A percentile compares a stretch with the other conserved stretches of the same genome.
These are phyloP conservation scores for Trissolcus japonicus DNA, from an alignment of 2,888 invertebrate genomes.

Conservation along the genomic window DNA sequence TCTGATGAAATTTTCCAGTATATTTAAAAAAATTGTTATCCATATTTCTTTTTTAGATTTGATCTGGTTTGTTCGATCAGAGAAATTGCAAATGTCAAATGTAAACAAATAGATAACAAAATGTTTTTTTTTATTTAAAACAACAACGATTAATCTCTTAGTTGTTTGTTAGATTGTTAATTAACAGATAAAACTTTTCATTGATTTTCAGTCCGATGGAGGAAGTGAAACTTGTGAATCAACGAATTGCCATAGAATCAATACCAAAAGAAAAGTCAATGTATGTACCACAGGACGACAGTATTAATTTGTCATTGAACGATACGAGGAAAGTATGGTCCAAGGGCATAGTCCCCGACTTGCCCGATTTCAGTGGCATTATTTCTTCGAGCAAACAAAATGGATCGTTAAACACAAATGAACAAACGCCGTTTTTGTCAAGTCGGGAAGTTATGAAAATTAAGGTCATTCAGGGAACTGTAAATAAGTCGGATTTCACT, in stretches of 20 bases:
- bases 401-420: slow-evolving; percentile 48
- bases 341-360: slow-evolving; percentile 60
- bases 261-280: background rate
- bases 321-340: slow-evolving; percentile 52
- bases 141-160: background rate
- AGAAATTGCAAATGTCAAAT: background rate
- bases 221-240: slow-evolving; percentile 4
- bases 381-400: slow-evolving; percentile 58
- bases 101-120: background rate
- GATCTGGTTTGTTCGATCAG: background rate
- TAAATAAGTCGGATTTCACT: slow-evolving; percentile 64
- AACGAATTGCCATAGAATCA: slow-evolving; percentile 28
- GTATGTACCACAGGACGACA: slow-evolving; percentile 15
- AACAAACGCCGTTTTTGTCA: slow-evolving; percentile 47
- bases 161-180: background rate
- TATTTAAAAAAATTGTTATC: too few species aligned
- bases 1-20: too few species aligned
- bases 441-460: slow-evolving; percentile 66
- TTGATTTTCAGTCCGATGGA: slow-evolving; percentile 27
- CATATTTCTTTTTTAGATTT: background rate
- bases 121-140: background rate
- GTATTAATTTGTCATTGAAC: slow-evolving; percentile 40
- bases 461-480: slow-evolving; percentile 63
- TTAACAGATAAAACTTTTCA: background rate
- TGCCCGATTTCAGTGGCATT: slow-evolving; percentile 59